Percentiles rank a stretch among this genome's conserved stretches.
Conservation (phyloP, 2,113 vertebrate species). For the Chamaea fasciata region DNA sequence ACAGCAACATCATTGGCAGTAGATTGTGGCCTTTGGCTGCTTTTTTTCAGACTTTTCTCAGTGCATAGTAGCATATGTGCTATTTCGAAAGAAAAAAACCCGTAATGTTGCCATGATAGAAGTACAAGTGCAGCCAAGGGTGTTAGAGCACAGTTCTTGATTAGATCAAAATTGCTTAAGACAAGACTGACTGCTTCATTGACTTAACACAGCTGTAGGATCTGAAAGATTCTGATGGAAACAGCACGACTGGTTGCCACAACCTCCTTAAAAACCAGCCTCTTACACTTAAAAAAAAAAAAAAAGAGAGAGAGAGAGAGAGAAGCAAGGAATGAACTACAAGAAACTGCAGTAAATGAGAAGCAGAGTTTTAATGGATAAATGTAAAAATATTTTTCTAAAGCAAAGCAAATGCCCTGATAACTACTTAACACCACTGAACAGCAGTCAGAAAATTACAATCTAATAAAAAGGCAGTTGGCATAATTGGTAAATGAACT, state of each 20-base stretch:
- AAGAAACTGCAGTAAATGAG: background rate
- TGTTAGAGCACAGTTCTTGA: constrained; percentile 30
- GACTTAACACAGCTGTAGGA: constrained; percentile 15
- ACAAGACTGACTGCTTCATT: constrained; percentile 41
- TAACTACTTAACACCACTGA: background rate
- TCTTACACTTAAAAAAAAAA: background rate
- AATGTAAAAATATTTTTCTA: constrained; percentile 20
- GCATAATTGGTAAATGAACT: background rate
- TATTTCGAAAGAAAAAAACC: constrained; percentile 10
- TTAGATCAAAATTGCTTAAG: constrained; percentile 44
- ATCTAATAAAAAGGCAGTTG: constrained; percentile 22
- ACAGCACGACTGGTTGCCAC: background rate
- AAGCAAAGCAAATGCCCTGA: background rate
- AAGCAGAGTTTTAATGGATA: background rate
- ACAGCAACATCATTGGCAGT: background rate
- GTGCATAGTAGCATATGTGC: background rate
- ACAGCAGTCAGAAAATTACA: constrained; percentile 8
- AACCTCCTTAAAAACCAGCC: background rate
- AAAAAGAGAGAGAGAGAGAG: background rate
- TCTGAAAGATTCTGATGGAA: constrained; percentile 22
- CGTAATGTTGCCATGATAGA: constrained; percentile 10
- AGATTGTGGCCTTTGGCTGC: background rate
- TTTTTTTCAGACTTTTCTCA: background rate
- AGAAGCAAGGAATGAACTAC: background rate
- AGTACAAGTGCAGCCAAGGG: constrained; percentile 17